Base-by-base conservation (phyloP, 2,113 vertebrate species). In the Ptilonorhynchus violaceus region DNA sequence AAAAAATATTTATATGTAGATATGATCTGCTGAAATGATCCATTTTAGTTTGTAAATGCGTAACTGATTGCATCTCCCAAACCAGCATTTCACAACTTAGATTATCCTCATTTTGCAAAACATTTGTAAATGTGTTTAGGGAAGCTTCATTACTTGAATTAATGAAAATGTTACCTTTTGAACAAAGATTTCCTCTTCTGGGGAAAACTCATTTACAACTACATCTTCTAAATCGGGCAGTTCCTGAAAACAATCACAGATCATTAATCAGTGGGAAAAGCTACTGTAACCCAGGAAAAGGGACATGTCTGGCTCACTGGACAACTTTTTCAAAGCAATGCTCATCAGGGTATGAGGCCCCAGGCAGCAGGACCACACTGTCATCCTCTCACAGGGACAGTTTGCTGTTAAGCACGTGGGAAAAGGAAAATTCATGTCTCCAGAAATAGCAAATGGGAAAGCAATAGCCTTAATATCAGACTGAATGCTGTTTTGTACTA, bases 221-320 rank as follows among this genome's bases (percentile, higher is more conserved):
- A 96, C 47, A 18, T 99, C 99, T 91, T 99, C 99, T 93, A 99
- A 97, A 96, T 99, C 99, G 7, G 99, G 99, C 69, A 99, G 98
- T 68, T 99, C 99, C 99, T 99, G 96, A 63, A 95, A 74, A 81
- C 67, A 93, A 85, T 13, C 16, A 93, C 35, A 79, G 50, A 33
- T 59, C 4, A 17, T 56, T 87, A 50, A 88, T 73, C 44, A 50
- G 53, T 18, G 27, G 27, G 15, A 49, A 44, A 16, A 27, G 7
- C 62, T 63, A 16, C 49, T 53, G 4, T n/a, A 70, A 70, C 19
- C 10, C 14, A 31, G 33, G 37, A 25, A 14, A 42, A 7, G 46
- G 0, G 3, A 25, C 10, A 30, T 24, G 21, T 21, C 6, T 82
- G 12, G 22, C 52, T 56, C 47, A 28, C 4, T n/a, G 35, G 42